Evolutionary conservation across 2,888 invertebrate species (phyloP), one percentile per base, ranked within the genome.

Genomic region (Odiellus spinosus): DNA sequence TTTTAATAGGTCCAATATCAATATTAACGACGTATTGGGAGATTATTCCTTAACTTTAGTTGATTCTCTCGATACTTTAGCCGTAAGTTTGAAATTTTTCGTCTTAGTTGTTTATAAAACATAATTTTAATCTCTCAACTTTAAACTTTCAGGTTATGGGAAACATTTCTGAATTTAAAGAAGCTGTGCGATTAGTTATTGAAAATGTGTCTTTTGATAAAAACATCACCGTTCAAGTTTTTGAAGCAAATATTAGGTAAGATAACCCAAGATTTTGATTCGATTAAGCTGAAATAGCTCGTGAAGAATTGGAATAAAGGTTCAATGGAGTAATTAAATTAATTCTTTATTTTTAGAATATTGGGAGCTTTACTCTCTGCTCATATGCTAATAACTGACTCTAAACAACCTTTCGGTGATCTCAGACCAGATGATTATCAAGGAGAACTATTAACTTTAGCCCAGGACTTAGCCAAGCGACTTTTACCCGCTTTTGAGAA

Each of bases 11-110:
- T 69, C 70, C 46, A 77, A 77, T 59, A 74, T 76, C 52, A 77
- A 76, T 59, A 76, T 76, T 48, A 77, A 77, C 64, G 76, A 76
- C 64, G 74, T 73, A 8, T 64, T 77, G 3, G 76, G 76, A 36
- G 75, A 76, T 58, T 76, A 73, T 60, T 71, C 72, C 36, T 63
- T 76, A 35, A 75, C 74, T 3, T 61, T 77, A 44, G 67, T 76
- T 26, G 76, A 76, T 61, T 63, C 73, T 5, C 60, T 76, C 48
- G 74, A 73, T 58, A 75, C 75, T 2, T 61, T 77, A 43, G 75
- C 72, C 4, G 72, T 72, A 60, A 61, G 64, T 61, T 41, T 42
- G 8, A 40, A n/a, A 14, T 45, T n/a, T 1, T 14, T 12, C 3
- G 14, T n/a, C n/a, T n/a, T 8, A 26, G 11, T 17, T 33, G 21